phyloP scores from a whole-genome alignment of 2,888 invertebrate genomes.

The Tinea semifulvella region DNA sequence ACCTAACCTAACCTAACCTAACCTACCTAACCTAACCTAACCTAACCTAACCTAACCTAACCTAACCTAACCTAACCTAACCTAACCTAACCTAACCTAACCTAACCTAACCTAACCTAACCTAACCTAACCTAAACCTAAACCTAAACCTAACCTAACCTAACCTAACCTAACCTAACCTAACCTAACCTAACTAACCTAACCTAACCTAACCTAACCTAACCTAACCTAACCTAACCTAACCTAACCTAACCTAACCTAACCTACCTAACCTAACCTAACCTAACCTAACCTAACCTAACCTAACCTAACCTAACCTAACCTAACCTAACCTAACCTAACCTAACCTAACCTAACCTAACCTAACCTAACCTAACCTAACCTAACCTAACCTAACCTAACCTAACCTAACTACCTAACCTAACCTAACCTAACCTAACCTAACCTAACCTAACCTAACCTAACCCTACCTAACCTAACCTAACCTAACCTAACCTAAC shows the following conservation, averaged over 20 bases:
- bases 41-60: conserved; percentile 17
- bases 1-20: conserved; percentile 15
- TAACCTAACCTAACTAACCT: conserved; percentile 17
- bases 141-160: conserved; percentile 16
- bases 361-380: conserved; percentile 19
- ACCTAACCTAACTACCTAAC: conserved; percentile 21
- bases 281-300: conserved; percentile 23
- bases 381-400: conserved; percentile 18
- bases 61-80: conserved; percentile 17
- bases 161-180: conserved; percentile 18
- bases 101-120: conserved; percentile 17
- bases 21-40: conserved; percentile 17
- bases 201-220: conserved; percentile 17
- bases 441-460: not conserved
- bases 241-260: conserved; percentile 20
- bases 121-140: conserved; percentile 17
- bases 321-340: conserved; percentile 18
- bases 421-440: conserved; percentile 18
- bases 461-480: conserved; percentile 20
- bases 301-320: conserved; percentile 20
- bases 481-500: conserved; percentile 20
- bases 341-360: conserved; percentile 19
- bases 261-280: conserved; percentile 21
- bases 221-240: conserved; percentile 18
- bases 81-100: conserved; percentile 17